phyloP scores from a whole-genome alignment of 2,888 invertebrate species.

The Xestia sexstrigata region DNA sequence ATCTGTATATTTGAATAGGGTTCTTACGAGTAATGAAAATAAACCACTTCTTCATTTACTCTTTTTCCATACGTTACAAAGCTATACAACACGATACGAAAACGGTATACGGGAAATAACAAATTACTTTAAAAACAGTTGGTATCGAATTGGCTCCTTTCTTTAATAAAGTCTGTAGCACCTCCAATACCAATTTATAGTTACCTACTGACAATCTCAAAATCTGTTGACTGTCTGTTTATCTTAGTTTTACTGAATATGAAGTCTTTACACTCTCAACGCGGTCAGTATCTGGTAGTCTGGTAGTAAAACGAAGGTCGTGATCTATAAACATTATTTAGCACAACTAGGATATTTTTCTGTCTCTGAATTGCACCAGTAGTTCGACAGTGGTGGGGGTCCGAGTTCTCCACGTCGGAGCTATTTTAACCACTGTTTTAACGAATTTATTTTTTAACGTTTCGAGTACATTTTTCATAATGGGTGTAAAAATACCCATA shows the following conservation, averaged over 20 bases:
- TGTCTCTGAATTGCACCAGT: not conserved
- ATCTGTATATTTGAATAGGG: not conserved
- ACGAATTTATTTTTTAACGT: no score
- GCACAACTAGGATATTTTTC: not conserved
- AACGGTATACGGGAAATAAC: not conserved
- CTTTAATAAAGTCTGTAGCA: not conserved
- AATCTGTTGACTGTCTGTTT: constrained; percentile 25
- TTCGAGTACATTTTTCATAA: no score
- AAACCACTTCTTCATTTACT: not conserved
- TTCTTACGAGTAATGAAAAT: not conserved
- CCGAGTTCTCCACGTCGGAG: no score
- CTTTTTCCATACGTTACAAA: not conserved
- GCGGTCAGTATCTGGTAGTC: constrained; percentile 11
- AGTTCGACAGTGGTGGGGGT: not conserved
- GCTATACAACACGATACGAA: not conserved
- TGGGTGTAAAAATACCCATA: no score
- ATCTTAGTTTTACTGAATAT: constrained; percentile 19
- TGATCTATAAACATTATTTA: not conserved
- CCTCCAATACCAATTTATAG: not conserved
- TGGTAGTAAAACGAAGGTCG: not conserved
- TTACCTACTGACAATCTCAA: constrained; percentile 1
- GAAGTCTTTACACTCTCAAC: not conserved
- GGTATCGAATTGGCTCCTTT: not conserved
- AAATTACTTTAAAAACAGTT: not conserved
- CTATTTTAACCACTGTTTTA: no score